Conservation (phyloP, 2,888 invertebrate genomes). For the Glyphotaelius pellucidus region DNA sequence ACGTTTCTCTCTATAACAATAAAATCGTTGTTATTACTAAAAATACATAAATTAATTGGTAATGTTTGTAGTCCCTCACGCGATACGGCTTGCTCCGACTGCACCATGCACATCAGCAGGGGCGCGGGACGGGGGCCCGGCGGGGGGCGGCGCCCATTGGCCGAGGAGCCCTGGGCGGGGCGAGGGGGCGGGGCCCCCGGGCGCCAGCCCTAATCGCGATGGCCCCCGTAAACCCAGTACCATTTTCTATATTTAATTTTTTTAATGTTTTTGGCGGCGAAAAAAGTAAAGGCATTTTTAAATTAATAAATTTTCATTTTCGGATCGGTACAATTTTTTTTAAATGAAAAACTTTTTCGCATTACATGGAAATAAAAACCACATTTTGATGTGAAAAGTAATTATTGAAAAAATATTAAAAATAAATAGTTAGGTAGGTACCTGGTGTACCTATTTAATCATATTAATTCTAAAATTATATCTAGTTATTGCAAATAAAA, state of each 20-base stretch:
- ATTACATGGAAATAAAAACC: too few species aligned
- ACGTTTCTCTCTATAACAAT: not conserved
- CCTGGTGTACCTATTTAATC: too few species aligned
- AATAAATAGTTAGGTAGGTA: too few species aligned
- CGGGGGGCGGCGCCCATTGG: conserved; percentile 74
- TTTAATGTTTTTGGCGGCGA: not conserved
- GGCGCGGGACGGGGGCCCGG: conserved; percentile 71
- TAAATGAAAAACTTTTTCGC: too few species aligned
- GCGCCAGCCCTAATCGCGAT: conserved; percentile 79
- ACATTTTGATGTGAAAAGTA: too few species aligned
- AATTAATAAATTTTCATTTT: too few species aligned
- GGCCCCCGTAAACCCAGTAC: conserved; percentile 70
- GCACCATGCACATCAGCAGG: conserved; percentile 33
- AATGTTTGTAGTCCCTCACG: not conserved
- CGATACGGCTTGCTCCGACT: conserved; percentile 21
- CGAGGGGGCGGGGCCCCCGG: conserved; percentile 77
- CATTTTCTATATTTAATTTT: not conserved
- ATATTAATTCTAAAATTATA: too few species aligned
- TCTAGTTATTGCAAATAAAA: too few species aligned
- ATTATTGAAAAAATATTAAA: too few species aligned
- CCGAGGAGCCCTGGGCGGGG: conserved; percentile 74
- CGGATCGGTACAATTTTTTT: too few species aligned
- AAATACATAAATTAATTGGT: not conserved
- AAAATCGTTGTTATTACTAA: not conserved
- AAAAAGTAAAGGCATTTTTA: not conserved